Conservation (phyloP, 2,888 invertebrate species). For the Galeopsomyia nigrocyanea region DNA sequence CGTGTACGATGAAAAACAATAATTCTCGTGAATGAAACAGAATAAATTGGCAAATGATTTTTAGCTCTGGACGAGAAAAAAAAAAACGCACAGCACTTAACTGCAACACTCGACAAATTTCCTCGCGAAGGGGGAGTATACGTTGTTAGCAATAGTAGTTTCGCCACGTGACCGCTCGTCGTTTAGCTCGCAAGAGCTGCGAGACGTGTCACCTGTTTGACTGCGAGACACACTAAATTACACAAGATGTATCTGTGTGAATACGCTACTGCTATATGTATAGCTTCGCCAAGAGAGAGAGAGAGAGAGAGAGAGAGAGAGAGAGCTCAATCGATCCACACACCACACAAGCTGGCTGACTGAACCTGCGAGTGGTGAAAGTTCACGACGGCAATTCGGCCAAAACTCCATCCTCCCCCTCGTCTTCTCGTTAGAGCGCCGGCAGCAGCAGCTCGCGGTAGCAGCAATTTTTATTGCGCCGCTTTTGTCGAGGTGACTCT, state of each 20-base stretch:
- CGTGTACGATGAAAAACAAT: no score
- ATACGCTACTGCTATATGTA: background rate
- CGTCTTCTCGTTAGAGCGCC: slow-evolving; percentile 40
- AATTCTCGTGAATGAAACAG: no score
- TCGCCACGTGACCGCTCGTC: background rate
- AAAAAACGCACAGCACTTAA: background rate
- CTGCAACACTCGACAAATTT: no score
- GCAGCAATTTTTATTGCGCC: slow-evolving; percentile 37
- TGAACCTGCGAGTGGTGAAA: slow-evolving; percentile 44
- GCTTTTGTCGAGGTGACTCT: slow-evolving; percentile 3
- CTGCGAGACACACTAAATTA: slow-evolving; percentile 29
- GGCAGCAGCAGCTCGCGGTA: slow-evolving; percentile 8
- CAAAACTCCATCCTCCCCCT: background rate
- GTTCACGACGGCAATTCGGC: slow-evolving; percentile 40
- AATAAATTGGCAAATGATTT: no score
- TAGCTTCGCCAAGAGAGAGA: background rate
- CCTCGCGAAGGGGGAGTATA: no score
- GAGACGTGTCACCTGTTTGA: slow-evolving; percentile 17
- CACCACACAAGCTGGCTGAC: slow-evolving; percentile 24
- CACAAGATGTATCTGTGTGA: background rate
- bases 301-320: slow-evolving; percentile 33
- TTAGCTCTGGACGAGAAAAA: background rate
- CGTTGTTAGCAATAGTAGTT: no score
- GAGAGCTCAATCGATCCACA: slow-evolving; percentile 44
- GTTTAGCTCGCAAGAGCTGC: background rate